phyloP scores from a whole-genome alignment of 2,113 vertebrate genomes.

The Rhea americana region DNA sequence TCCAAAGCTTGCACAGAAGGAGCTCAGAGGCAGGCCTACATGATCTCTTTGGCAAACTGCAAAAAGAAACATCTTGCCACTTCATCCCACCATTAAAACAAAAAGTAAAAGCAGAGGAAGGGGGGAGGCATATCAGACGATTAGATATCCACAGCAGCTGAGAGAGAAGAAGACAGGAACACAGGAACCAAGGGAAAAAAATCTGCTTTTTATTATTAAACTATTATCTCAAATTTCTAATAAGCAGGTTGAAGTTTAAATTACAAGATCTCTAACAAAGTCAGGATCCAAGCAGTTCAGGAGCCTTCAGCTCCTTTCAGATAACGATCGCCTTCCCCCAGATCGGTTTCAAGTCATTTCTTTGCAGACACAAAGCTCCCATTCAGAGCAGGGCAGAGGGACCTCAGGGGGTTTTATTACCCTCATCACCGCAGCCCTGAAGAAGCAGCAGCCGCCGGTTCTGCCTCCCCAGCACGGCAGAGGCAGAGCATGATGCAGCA shows the following conservation, averaged over 20 bases:
- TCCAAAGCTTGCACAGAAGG: not conserved
- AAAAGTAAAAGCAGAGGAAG: not conserved
- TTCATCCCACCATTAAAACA: conserved; percentile 59
- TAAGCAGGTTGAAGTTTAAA: conserved; percentile 80
- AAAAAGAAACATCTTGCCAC: conserved; percentile 57
- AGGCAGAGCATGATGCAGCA: not conserved
- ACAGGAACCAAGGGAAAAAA: not conserved
- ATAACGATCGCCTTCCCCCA: conserved; percentile 82
- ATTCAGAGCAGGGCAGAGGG: conserved; percentile 73
- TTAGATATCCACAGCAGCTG: conserved; percentile 37
- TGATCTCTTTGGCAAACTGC: conserved; percentile 56
- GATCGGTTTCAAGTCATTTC: conserved; percentile 84
- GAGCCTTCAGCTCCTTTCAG: conserved; percentile 53
- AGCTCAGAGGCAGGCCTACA: not conserved
- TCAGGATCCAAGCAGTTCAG: conserved; percentile 75
- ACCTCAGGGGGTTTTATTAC: conserved; percentile 75
- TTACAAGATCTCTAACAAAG: conserved; percentile 80
- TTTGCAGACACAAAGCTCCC: conserved; percentile 83
- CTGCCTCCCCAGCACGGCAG: not conserved
- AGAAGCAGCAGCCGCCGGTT: not conserved
- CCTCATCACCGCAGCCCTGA: conserved; percentile 61
- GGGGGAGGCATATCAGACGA: not conserved
- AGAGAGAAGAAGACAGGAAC: conserved; percentile 7
- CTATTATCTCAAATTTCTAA: conserved; percentile 81
- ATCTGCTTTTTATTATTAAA: conserved; percentile 71